Evolutionary conservation across 30 jellyfish, hydroid and myxozoan species (phyloP), one percentile per base, ranked within the genome.

Genomic region (Aurelia aurita complex sp. Pacific): DNA sequence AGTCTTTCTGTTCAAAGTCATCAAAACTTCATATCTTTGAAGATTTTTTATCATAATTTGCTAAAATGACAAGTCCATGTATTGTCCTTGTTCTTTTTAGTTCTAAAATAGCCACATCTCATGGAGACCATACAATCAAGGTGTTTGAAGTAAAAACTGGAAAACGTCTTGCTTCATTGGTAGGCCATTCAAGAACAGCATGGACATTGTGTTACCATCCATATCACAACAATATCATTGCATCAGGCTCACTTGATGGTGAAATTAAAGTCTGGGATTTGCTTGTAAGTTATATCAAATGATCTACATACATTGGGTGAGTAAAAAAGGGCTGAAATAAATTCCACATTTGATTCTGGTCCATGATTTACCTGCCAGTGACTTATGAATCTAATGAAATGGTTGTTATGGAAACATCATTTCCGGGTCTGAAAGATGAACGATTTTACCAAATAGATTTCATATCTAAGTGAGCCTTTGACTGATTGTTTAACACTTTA

Each of bases 211-310:
- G 81, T 19, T 92, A 88, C 64, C 97, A 92, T 61, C 98, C 98
- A 14, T 43, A 38, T 69, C 77, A 51, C 73, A 79, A 85, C 86
- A 76, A 70, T 51, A 80, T 94, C 7, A 33, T 94, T 19, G 98
- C 98, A 14, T 88, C 98, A 32, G 98, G 98, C 35, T 94, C 97
- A 34, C 73, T 94, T 63, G 93, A 96, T 62, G 97, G 98, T 17
- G 96, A 94, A 85, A 92, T 94, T n/a, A 85, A 92, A 42, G 70
- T 94, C 67, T 94, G 98, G 98, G 94, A 94, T 85, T 75, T 94
- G 72, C 73, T 77, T 60, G 98, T 94, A 69, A 77, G 90, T 62
- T 61, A 29, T 53, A 9, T 40, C 38, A 34, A 34, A 4, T 36
- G 67, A 23, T 52, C 33, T 7, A 13, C 16, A n/a, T 50, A 19